Conservation (phyloP, 1,140 invertebrate genomes). For the Halotydeus destructor region DNA sequence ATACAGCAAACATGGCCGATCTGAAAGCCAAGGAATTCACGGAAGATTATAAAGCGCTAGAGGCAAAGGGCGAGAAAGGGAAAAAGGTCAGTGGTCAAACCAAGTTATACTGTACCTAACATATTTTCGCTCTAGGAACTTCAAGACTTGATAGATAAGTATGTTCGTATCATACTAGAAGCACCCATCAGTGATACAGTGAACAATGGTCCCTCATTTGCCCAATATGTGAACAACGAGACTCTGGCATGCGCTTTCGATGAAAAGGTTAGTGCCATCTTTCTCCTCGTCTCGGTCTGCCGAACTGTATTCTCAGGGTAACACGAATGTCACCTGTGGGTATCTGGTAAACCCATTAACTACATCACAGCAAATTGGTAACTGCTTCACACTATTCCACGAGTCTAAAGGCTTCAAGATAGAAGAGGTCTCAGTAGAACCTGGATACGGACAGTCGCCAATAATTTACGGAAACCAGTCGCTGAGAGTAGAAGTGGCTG, state of each 20-base stretch:
- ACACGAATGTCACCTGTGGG: background rate
- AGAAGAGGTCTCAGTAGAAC: constrained; percentile 4
- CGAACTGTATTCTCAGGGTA: background rate
- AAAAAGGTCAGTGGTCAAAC: no score
- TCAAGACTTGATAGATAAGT: no score
- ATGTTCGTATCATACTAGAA: no score
- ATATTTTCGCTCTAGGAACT: no score
- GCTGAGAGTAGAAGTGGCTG: constrained; percentile 7
- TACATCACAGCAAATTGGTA: constrained; percentile 9
- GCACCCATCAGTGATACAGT: background rate
- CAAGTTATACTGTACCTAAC: no score
- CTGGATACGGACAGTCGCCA: constrained; percentile 1
- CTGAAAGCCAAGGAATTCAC: no score
- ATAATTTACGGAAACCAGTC: constrained; percentile 7
- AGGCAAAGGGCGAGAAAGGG: no score
- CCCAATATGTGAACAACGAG: background rate
- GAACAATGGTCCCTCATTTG: background rate
- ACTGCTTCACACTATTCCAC: constrained; percentile 11
- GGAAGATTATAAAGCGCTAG: no score
- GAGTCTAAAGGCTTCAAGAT: background rate
- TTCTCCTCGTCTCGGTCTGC: constrained; percentile 2
- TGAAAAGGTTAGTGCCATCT: background rate
- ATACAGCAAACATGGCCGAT: background rate
- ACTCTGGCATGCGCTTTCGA: background rate
- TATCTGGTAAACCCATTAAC: constrained; percentile 6